phyloP scores from a whole-genome alignment of 2,113 vertebrate genomes.

The Rhinolophus sinicus region DNA sequence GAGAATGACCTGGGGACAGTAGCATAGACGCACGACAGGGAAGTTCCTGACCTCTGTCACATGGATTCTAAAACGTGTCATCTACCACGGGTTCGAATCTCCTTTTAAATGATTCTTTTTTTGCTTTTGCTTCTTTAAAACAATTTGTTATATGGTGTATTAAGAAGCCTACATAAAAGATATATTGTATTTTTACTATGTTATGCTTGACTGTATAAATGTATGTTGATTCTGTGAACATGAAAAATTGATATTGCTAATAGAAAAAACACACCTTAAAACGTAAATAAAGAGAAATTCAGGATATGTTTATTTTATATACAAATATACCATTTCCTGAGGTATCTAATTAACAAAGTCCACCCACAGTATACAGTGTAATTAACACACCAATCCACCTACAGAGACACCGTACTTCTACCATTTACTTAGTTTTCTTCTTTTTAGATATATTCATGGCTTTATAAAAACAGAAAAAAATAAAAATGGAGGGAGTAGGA shows the following conservation, averaged over 20 bases:
- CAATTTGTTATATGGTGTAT: neutral
- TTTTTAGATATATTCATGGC: neutral
- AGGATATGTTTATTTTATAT: neutral
- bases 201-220: neutral
- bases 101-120: neutral
- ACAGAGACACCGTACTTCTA: neutral
- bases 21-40: neutral
- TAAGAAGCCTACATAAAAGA: neutral
- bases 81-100: neutral
- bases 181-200: neutral
- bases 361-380: neutral
- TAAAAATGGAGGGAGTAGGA: neutral
- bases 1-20: neutral
- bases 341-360: neutral
- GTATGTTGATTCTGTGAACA: neutral
- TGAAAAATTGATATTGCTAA: neutral
- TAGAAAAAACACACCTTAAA: neutral
- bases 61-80: neutral
- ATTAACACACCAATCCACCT: neutral
- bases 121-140: constrained; percentile 20
- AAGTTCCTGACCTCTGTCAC: neutral
- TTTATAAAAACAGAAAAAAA: neutral
- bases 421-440: neutral
- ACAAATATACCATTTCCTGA: neutral
- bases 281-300: neutral